Conservation (phyloP, 92 coral and sea anemone genomes). For the Isaurus tuberculatus region DNA sequence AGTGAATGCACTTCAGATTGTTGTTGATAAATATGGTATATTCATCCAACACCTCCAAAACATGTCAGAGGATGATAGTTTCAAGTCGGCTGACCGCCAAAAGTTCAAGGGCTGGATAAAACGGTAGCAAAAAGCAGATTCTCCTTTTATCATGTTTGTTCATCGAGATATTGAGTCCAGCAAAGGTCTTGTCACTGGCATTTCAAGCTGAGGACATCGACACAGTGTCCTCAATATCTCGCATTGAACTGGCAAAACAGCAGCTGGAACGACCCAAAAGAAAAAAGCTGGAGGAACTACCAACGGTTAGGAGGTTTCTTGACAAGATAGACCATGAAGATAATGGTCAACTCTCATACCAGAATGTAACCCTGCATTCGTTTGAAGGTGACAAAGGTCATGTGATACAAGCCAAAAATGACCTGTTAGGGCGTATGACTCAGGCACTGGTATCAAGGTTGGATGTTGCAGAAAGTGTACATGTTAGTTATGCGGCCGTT, state of each 20-base stretch:
- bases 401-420: conserved; percentile 16
- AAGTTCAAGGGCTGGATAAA: conserved; percentile 74
- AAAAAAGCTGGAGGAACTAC: conserved; percentile 37
- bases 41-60: conserved; percentile 71
- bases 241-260: conserved; percentile 35
- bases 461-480: conserved; percentile 19
- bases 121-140: conserved; percentile 51
- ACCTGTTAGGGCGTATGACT: conserved; percentile 34
- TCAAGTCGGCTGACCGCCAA: conserved; percentile 67
- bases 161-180: conserved; percentile 59
- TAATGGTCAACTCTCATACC: conserved; percentile 12
- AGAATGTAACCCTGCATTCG: conserved; percentile 41
- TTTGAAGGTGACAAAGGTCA: conserved; percentile 32
- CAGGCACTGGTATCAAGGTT: conserved; percentile 43
- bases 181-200: conserved; percentile 60
- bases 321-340: not conserved
- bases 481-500: conserved; percentile 22
- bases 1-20: conserved; percentile 64
- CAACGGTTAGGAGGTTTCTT: conserved; percentile 40
- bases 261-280: conserved; percentile 40
- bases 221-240: conserved; percentile 30
- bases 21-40: conserved; percentile 69
- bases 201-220: conserved; percentile 62
- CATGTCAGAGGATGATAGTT: conserved; percentile 65
- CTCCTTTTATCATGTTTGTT: conserved; percentile 43